Evolutionary conservation across 1,140 invertebrate species (phyloP).

Genomic region (Myzus persicae): DNA sequence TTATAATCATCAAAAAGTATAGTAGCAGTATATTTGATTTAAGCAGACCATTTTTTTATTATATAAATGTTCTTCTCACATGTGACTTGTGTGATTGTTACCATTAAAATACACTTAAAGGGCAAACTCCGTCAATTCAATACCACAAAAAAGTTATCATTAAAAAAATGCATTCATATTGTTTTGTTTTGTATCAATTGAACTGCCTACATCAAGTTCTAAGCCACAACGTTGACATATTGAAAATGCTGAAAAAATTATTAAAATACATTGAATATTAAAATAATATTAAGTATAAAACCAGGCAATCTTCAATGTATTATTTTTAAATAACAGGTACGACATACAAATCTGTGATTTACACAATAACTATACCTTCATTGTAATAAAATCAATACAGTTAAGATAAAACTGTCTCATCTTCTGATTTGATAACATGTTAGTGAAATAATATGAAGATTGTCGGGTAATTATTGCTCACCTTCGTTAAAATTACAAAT

Average conservation of each 20-base stretch:
- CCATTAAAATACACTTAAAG: not conserved
- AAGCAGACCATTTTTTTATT: not conserved
- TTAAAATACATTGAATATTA: conserved; percentile 44
- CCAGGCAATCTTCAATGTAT: conserved; percentile 37
- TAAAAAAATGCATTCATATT: not conserved
- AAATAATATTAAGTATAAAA: not conserved
- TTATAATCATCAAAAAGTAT: not conserved
- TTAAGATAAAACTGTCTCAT: not conserved
- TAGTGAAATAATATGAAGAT: conserved; percentile 15
- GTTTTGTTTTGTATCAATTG: not conserved
- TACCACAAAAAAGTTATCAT: not conserved
- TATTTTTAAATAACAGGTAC: not conserved
- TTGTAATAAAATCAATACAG: not conserved
- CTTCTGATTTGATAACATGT: not conserved
- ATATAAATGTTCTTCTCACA: not conserved
- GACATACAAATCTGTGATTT: not conserved
- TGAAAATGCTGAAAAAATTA: conserved; percentile 41
- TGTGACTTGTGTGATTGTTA: not conserved
- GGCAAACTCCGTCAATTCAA: not conserved
- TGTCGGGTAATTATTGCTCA: conserved; percentile 16
- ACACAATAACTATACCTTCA: not conserved
- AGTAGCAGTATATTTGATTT: not conserved
- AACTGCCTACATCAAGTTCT: not conserved
- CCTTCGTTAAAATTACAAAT: not conserved
- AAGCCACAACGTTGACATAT: not conserved